Percentiles rank a stretch among this genome's conserved stretches.
phyloP scores from a whole-genome alignment of 2,797 vertebrate genomes.

The Pseudochirops cupreus region DNA sequence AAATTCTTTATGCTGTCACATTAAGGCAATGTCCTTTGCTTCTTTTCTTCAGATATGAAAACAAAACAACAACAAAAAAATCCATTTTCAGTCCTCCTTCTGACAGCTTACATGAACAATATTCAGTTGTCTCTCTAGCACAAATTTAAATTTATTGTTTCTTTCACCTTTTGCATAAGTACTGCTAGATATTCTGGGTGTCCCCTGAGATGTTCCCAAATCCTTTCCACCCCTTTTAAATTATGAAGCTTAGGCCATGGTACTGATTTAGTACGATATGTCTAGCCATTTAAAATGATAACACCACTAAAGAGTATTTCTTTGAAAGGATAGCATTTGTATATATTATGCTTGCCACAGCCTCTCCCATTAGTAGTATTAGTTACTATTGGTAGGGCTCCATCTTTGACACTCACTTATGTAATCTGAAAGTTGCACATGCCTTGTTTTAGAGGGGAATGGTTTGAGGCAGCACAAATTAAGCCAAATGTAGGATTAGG shows the following conservation, averaged over 20 bases:
- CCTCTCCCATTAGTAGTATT: neutral
- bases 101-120: rapidly evolving
- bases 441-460: neutral
- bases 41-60: neutral
- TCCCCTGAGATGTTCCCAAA: neutral
- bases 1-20: neutral
- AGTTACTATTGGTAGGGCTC: neutral
- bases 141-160: neutral
- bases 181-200: neutral
- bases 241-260: neutral
- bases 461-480: rapidly evolving
- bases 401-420: neutral
- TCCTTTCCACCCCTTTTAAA: neutral
- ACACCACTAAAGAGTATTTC: neutral
- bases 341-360: too few relatives aligned
- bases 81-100: neutral
- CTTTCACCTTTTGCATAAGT: neutral
- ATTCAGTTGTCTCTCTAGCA: neutral
- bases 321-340: neutral
- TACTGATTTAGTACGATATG: neutral
- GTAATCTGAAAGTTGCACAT: slow-evolving; percentile 15
- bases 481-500: neutral
- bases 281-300: neutral
- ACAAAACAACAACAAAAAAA: neutral
- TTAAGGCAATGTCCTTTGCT: neutral